Base-by-base conservation (phyloP, 2,888 invertebrate genomes). In the Polymixis flavicincta region DNA sequence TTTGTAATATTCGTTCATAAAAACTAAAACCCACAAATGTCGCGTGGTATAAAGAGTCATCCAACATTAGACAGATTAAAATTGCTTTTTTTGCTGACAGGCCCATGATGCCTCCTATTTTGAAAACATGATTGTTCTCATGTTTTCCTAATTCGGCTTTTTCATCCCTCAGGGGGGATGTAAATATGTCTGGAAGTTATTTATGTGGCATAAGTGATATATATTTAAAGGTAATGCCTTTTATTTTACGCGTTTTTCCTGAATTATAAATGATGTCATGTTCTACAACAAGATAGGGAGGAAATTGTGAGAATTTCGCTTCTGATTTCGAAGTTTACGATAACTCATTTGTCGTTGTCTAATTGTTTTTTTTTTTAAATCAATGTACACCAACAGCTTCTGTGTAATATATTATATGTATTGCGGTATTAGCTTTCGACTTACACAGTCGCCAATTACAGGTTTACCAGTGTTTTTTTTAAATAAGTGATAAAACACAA, bases 41-140 rank as follows among this genome's bases (percentile, higher is more conserved):
- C 64, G 83, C 65, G 2, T 3, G 37, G n/a, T 87, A 0, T 84
- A 84, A 86, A 84, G 0, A 0, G 0, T 0, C 19, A 3, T 13
- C 45, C 13, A 81, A 90, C 94, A 93, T 94, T 94, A 94, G 90
- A 91, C 85, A 92, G 93, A 94, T 94, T 94, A 94, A 93, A 94
- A 93, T 92, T 92, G 93, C 91, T 92, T 89, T 89, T 93, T 91
- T 89, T 88, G 94, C 94, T 93, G 94, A 94, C 93, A 89, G 89
- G 87, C 86, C 85, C 88, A 88, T 90, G 90, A 92, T 90, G 89
- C 77, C 84, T 83, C 65, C 69, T 82, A 82, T 91, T 90, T 90
- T 91, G 91, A 92, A 92, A 91, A 88, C 89, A 76, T 76, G 89
- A 91, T 89, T 90, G 90, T 88, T 83, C 84, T 42, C 65, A 50